phyloP scores from a whole-genome alignment of 2,113 vertebrate genomes.

The Lamprotornis superbus region DNA sequence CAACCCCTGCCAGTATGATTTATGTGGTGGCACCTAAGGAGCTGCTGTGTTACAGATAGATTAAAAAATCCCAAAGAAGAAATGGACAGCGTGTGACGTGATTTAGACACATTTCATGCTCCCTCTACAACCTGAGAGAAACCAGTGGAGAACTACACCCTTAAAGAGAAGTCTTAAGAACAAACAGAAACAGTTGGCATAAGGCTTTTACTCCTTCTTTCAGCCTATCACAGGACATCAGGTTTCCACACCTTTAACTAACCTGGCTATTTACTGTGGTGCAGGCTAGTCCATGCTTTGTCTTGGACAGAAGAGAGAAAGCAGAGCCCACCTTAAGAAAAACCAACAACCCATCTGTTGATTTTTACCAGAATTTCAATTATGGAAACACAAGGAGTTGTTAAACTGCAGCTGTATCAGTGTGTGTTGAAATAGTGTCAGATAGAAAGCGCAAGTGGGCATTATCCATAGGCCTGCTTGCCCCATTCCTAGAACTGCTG shows the following conservation, averaged over 20 bases:
- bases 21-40: background rate
- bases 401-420: background rate
- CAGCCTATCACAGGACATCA: background rate
- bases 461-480: fast-evolving
- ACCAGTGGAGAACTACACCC: background rate
- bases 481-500: background rate
- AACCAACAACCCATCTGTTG: fast-evolving
- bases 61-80: background rate
- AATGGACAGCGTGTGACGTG: background rate
- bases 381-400: background rate
- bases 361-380: background rate
- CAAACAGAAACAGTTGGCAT: background rate
- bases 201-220: background rate
- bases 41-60: background rate
- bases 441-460: background rate
- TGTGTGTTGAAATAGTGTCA: background rate
- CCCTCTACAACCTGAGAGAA: background rate
- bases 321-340: background rate
- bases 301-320: background rate
- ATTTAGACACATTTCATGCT: background rate
- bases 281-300: background rate
- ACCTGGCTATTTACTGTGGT: background rate
- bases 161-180: background rate
- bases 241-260: background rate
- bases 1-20: background rate